Base-by-base conservation (phyloP, 2,113 vertebrate species). In the Thamnophis sirtalis region DNA sequence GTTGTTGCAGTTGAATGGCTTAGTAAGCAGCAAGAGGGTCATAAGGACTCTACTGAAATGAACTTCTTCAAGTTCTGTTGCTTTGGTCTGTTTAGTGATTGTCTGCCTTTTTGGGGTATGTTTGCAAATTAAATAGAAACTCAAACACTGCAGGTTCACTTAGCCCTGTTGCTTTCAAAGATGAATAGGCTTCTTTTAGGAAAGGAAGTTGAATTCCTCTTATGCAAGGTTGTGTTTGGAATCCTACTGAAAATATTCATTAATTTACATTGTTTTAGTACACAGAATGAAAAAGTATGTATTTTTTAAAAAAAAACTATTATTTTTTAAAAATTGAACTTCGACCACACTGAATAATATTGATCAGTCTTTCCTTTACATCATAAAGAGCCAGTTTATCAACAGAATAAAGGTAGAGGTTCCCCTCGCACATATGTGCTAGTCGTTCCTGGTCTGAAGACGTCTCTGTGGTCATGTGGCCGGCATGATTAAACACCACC, bases 11-110 rank as follows among this genome's bases (percentile, higher is more conserved):
- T 94, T 88, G 96, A 96, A 93, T 94, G 95, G 94, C 92, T 97
- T 90, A 84, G 96, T 96, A 96, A 96, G 96, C 94, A 95, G 95
- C 97, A 92, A 86, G 73, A 3, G 91, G 63, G 91, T 92, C 96
- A 97, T 96, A 98, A 97, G 97, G 97, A 97, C 97, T 96, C 95
- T 95, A 96, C 95, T 92, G 96, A 96, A 94, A 95, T 93, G 96
- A 96, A 93, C 95, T 94, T 93, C 93, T 95, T 84, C 93, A 85
- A 89, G 95, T 95, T 97, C 96, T 93, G 84, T 95, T 94, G 95
- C 96, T 93, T 43, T 91, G 94, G 95, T 93, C 96, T 95, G 84
- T 93, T 95, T 93, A 90, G 4, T 89, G 63, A 60, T 91, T 87
- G 80, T 73, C 93, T 95, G 95, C 94, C 51, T 84, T 54, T 95